Evolutionary conservation across 1,140 invertebrate species (phyloP).

Genomic region (Hormaphis cornu): DNA sequence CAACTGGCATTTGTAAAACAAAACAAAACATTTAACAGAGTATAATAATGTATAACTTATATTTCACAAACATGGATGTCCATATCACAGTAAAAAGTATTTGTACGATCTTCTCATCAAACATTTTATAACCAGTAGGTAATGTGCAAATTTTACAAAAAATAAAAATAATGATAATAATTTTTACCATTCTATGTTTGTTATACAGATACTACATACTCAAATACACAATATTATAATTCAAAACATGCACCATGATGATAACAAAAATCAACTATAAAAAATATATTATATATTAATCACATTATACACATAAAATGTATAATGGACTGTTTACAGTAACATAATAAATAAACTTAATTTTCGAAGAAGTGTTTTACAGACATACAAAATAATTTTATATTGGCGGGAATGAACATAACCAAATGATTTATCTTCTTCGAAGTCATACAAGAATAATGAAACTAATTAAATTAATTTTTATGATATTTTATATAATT

Average conservation of each 20-base stretch:
- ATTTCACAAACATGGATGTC: constrained; percentile 21
- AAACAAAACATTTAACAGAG: not conserved
- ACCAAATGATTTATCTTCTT: not conserved
- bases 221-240: constrained; percentile 1
- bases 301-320: not conserved
- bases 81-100: constrained; percentile 23
- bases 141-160: constrained; percentile 11
- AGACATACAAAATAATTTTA: not conserved
- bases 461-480: constrained; percentile 9
- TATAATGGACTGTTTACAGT: not conserved
- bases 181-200: not conserved
- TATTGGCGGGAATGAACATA: not conserved
- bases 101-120: constrained; percentile 24
- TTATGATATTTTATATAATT: constrained; percentile 8
- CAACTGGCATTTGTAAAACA: too few species aligned
- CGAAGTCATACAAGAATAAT: constrained; percentile 1
- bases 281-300: not conserved
- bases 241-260: constrained; percentile 15
- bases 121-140: not conserved
- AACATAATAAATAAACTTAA: constrained; percentile 7
- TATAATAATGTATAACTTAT: constrained; percentile 14
- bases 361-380: not conserved
- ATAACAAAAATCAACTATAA: constrained; percentile 9
- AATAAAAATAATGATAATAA: constrained; percentile 5
- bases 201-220: not conserved